phyloP scores from a whole-genome alignment of 1,140 invertebrate genomes.

The Pristionchus pacificus region DNA sequence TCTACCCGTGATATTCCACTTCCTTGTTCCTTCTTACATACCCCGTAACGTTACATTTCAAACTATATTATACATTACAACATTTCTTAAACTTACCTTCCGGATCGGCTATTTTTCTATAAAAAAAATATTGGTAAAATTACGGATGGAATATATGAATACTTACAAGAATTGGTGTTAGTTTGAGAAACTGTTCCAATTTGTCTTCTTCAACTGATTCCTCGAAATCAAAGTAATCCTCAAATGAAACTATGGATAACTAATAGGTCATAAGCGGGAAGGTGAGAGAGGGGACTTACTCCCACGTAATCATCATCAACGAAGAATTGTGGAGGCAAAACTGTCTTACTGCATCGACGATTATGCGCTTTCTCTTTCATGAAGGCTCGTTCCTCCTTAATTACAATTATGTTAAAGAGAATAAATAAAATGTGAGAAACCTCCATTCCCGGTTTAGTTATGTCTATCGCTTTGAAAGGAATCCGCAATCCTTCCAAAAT shows the following conservation, averaged over 20 bases:
- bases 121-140: too few relatives aligned
- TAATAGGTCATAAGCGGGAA: not conserved
- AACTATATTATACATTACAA: too few relatives aligned
- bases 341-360: constrained; percentile 10
- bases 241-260: constrained; percentile 10
- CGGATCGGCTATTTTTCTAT: too few relatives aligned
- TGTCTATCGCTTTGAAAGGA: constrained; percentile 34
- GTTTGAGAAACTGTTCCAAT: constrained; percentile 23
- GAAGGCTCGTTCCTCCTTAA: constrained; percentile 29
- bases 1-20: too few relatives aligned
- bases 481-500: constrained; percentile 35
- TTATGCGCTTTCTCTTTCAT: constrained; percentile 34
- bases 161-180: constrained; percentile 27
- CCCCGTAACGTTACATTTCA: too few relatives aligned
- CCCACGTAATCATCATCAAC: constrained; percentile 36
- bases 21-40: too few relatives aligned
- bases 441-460: constrained; percentile 37
- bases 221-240: constrained; percentile 36
- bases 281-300: constrained; percentile 20
- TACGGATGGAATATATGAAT: too few relatives aligned
- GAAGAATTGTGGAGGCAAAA: constrained; percentile 39
- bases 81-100: too few relatives aligned
- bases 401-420: too few relatives aligned
- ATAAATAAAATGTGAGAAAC: too few relatives aligned
- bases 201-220: constrained; percentile 33